Evolutionary conservation across 1,140 invertebrate genomes (phyloP), one percentile per base, ranked within the genome.

Genomic region (Notospermus geniculatus): DNA sequence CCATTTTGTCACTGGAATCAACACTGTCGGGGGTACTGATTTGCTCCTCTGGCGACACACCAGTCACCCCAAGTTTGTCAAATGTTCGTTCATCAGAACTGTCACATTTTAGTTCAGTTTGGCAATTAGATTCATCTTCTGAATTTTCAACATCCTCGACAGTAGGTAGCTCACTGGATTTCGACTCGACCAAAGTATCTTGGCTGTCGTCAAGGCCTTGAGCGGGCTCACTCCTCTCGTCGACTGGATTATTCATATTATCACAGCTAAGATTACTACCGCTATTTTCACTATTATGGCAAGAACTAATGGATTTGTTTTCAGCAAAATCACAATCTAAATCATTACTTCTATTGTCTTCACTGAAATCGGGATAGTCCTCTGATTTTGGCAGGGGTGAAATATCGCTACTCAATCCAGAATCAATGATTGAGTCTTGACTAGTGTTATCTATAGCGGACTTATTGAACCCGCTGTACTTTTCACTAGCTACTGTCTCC

Each of bases 371-470:
- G 5, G 46, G 46, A 50, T 50, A 50, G n/a, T 50, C 46, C 25
- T 50, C 46, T 4, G 46, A 50, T 50, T 50, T 50, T 50, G 46
- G 46, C 46, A 50, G 46, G 25, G 46, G 46, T 23, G 46, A 50
- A 50, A 50, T 50, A n/a, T 50, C 46, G n/a, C 46, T 50, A 27
- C 46, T 50, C 46, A 50, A n/a, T 7, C 46, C 46, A 4, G 46
- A 50, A 27, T 50, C 46, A 27, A 50, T 50, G 25, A 50, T 50
- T 4, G 46, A 50, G n/a, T 50, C 46, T 9, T 50, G 19, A 50
- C 19, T 50, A 27, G 25, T 23, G 9, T 50, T 50, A 23, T 27
- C 46, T 5, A 50, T 27, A 27, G 5, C n/a, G 5, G 46, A 50
- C 19, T 19, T 27, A 7, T 19, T 50, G n/a, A 23, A 19, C 4